Base-by-base conservation (phyloP, 2,113 vertebrate genomes). In the Cromileptes altivelis region DNA sequence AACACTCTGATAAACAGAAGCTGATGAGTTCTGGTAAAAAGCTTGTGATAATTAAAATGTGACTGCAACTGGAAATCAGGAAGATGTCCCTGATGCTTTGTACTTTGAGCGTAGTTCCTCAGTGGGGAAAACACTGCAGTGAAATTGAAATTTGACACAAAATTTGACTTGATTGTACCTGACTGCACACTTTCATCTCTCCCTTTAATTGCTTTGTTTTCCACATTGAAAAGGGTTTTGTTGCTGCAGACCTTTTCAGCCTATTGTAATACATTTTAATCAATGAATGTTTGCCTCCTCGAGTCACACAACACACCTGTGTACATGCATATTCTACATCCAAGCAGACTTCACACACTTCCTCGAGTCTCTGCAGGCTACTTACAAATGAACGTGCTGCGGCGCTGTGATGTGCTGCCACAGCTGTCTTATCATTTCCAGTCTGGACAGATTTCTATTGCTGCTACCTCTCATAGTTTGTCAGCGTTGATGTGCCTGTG, bases 391-490 rank as follows among this genome's bases (percentile, higher is more conserved):
- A 86, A 49, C 19, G 27, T 21, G 52, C 61, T 25, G 64, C 11
- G 10, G 7, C 40, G 73, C 47, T 81, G 72, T 69, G 74, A 74
- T 60, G 71, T 23, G 55, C 67, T 70, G 81, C 74, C 82, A 85
- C 77, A 68, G 80, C 75, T 87, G 92, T 85, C 76, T 64, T 60
- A 82, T 84, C 82, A 45, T 72, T 56, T 79, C 78, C 70, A 76
- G 60, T 68, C 49, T 52, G 37, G 78, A 75, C 75, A 76, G 67
- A 53, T 78, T 86, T 85, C 79, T 85, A 77, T 83, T 85, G 70
- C 67, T 5, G 49, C 77, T 40, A 23, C 80, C 76, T 80, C 80
- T 84, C 63, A 47, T 70, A 73, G 45, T 78, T 82, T 79, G 84
- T 75, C 69, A 77, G 14, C 1, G 21, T 18, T 74, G 83, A 78